Percentiles rank a stretch among this genome's conserved stretches.
phyloP scores from a whole-genome alignment of 2,888 invertebrate species.

The Amphipyra berbera region DNA sequence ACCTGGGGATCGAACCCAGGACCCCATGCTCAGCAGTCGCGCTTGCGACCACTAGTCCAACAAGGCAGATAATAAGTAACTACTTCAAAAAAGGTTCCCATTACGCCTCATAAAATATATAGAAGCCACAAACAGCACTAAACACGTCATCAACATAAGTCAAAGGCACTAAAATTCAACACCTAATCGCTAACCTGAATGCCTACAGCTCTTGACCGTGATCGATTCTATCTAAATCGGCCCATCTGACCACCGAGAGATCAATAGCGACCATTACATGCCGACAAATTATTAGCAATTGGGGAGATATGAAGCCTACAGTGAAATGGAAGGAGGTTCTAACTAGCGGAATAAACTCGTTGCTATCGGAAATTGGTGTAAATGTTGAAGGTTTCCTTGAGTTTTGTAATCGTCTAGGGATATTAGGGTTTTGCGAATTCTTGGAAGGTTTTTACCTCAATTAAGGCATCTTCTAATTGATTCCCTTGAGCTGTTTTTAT shows the following conservation, averaged over 20 bases:
- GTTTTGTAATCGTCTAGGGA: constrained; percentile 37
- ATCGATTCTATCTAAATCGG: constrained; percentile 51
- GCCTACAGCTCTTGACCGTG: constrained; percentile 29
- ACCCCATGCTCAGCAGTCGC: too few relatives aligned
- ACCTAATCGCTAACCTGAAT: constrained; percentile 39
- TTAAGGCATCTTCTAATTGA: constrained; percentile 11
- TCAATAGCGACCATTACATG: constrained; percentile 48
- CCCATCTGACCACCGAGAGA: constrained; percentile 39
- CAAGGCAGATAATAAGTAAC: too few relatives aligned
- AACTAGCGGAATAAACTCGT: constrained; percentile 48
- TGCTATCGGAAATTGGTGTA: constrained; percentile 41
- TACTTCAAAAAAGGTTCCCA: background rate
- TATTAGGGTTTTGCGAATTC: constrained; percentile 10
- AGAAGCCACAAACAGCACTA: background rate
- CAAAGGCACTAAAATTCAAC: constrained; percentile 24
- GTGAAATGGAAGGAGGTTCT: constrained; percentile 25
- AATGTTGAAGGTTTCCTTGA: constrained; percentile 22
- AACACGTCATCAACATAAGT: constrained; percentile 22
- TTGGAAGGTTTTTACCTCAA: constrained; percentile 8
- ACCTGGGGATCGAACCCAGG: too few relatives aligned
- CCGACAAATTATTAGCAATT: constrained; percentile 49
- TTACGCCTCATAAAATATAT: background rate
- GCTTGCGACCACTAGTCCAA: too few relatives aligned
- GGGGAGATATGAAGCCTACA: constrained; percentile 42
- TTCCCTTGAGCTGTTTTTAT: constrained; percentile 11